Percentiles rank a stretch among this genome's conserved stretches.
Evolutionary conservation across 37 sponge, comb jelly and placozoan genomes (phyloP).

Genomic region (Hexactinellida sp.): DNA sequence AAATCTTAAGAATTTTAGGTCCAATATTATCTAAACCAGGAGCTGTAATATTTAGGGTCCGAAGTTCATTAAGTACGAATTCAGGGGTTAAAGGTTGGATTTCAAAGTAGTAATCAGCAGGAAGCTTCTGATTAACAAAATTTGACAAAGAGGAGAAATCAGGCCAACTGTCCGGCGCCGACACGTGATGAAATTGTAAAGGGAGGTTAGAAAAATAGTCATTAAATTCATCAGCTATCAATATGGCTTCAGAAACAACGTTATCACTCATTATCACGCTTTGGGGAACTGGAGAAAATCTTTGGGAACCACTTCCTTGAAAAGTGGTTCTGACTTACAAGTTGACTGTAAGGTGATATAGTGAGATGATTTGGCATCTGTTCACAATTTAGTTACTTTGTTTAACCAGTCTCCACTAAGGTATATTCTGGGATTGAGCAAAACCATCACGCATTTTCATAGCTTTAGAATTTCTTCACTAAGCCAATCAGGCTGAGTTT

Average conservation of each 20-base stretch:
- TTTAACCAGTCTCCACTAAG: not conserved
- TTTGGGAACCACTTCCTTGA: not conserved
- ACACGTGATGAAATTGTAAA: not conserved
- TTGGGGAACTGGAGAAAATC: not conserved
- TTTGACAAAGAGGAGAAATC: not conserved
- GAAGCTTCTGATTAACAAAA: not conserved
- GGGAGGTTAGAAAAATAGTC: not conserved
- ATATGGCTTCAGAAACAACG: not conserved
- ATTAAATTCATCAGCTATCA: not conserved
- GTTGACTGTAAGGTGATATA: not conserved
- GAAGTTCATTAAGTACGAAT: not conserved
- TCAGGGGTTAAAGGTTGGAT: not conserved
- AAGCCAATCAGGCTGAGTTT: not conserved
- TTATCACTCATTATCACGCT: not conserved
- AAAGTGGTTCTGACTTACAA: not conserved
- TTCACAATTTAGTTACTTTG: not conserved
- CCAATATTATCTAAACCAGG: not conserved
- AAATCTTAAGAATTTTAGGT: too few species aligned
- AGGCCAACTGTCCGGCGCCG: not conserved
- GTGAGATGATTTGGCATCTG: not conserved
- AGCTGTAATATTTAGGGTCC: not conserved
- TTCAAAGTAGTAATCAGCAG: not conserved
- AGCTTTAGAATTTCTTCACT: not conserved
- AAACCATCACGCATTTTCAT: not conserved
- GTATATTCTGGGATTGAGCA: not conserved